Percentiles rank a stretch among this genome's conserved stretches.
Conservation (phyloP, 2,113 vertebrate species). For the Corythoichthys intestinalis region DNA sequence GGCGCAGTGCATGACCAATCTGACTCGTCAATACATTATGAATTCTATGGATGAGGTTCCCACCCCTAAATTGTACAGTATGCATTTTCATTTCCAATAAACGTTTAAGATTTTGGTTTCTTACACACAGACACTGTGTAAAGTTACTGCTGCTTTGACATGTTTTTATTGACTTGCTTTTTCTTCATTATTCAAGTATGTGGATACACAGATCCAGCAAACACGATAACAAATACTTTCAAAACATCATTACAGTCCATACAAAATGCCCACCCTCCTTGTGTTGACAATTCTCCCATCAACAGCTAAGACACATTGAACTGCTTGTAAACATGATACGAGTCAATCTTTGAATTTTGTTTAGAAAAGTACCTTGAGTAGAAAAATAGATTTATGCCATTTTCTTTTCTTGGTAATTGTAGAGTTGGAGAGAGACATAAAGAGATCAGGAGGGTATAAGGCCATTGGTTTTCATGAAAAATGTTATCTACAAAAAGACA, state of each 20-base stretch:
- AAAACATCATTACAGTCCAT: conserved; percentile 39
- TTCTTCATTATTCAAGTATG: conserved; percentile 64
- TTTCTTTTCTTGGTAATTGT: conserved; percentile 59
- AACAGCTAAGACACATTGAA: conserved; percentile 63
- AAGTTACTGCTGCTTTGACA: conserved; percentile 26
- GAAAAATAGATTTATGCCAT: conserved; percentile 72
- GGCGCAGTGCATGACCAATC: no score
- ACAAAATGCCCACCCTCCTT: conserved; percentile 19
- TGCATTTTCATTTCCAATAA: no score
- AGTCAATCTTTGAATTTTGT: conserved; percentile 55
- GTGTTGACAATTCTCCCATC: background rate
- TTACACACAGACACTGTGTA: conserved; percentile 2
- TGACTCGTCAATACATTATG: no score
- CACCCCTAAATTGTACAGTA: no score
- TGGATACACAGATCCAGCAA: conserved; percentile 57
- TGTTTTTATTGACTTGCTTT: conserved; percentile 24
- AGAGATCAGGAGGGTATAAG: conserved; percentile 45
- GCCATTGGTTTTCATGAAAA: conserved; percentile 70
- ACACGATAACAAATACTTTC: conserved; percentile 59
- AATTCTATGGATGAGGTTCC: no score
- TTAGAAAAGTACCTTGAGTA: conserved; percentile 69
- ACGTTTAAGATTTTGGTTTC: no score
- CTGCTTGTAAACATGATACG: conserved; percentile 74
- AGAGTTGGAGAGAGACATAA: conserved; percentile 35
- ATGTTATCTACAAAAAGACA: conserved; percentile 40